Evolutionary conservation across 2,888 invertebrate genomes (phyloP).

Genomic region (Drosophila algonquin): DNA sequence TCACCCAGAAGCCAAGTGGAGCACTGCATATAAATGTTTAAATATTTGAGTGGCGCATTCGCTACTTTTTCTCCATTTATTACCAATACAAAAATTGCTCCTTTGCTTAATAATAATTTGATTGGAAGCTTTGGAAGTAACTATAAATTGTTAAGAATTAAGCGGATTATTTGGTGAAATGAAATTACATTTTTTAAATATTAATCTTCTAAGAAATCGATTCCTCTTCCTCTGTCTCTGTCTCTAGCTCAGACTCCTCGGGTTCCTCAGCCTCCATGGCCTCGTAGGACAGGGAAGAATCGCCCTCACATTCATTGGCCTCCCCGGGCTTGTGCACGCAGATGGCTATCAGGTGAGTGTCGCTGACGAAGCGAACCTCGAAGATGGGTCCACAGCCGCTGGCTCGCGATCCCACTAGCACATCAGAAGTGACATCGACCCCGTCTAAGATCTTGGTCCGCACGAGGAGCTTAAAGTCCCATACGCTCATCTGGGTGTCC

Average conservation of each 20-base stretch:
- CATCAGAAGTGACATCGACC: fast-evolving
- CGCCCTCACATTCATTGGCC: not conserved
- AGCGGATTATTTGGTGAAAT: not conserved
- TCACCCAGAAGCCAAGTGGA: not conserved
- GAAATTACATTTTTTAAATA: no score
- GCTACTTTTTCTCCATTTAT: conserved; percentile 23
- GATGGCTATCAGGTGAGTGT: not conserved
- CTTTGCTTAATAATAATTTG: no score
- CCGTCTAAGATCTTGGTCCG: not conserved
- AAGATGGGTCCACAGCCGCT: not conserved
- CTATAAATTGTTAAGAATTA: not conserved
- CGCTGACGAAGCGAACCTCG: not conserved
- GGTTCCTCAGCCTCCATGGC: no score
- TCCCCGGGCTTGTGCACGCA: not conserved
- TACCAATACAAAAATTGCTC: not conserved
- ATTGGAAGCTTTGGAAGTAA: not conserved
- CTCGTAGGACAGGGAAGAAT: not conserved
- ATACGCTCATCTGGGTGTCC: not conserved
- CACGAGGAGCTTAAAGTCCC: not conserved
- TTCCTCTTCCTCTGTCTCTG: no score
- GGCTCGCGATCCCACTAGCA: not conserved
- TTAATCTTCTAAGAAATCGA: no score
- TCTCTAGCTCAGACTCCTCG: no score
- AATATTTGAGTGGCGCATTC: conserved; percentile 55
- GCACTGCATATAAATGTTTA: conserved; percentile 46